Conservation (phyloP, 2,113 vertebrate species). For the Lepidothrix coronata region DNA sequence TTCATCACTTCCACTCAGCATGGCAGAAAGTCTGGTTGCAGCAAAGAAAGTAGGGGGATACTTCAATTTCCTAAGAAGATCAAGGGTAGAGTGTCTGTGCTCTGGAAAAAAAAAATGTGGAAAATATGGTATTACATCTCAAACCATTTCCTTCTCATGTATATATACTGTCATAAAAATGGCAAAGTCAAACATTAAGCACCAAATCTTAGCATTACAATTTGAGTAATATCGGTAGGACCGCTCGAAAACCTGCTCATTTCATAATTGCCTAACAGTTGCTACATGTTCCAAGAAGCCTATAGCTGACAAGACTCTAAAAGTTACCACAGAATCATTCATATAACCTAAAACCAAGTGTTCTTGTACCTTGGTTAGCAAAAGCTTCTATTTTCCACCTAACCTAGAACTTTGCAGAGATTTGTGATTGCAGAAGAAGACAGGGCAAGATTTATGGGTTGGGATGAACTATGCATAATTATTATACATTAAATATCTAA, state of each 20-base stretch:
- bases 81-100: slow-evolving; percentile 70
- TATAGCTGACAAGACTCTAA: neutral
- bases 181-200: neutral
- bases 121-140: neutral
- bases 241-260: neutral
- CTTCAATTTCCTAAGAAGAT: slow-evolving; percentile 67
- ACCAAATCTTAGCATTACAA: neutral
- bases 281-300: neutral
- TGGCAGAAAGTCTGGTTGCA: slow-evolving; percentile 63
- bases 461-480: neutral
- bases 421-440: neutral
- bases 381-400: neutral
- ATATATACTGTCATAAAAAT: neutral
- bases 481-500: neutral
- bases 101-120: slow-evolving; percentile 58
- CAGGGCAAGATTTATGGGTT: neutral
- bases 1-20: slow-evolving; percentile 75
- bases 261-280: neutral
- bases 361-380: neutral
- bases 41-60: slow-evolving; percentile 58
- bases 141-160: neutral
- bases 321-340: neutral
- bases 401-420: neutral
- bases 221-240: neutral
- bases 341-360: neutral